These are phyloP conservation scores for Callospermophilus lateralis DNA, from an alignment of 2,113 vertebrate species.

Conservation along the genomic window DNA sequence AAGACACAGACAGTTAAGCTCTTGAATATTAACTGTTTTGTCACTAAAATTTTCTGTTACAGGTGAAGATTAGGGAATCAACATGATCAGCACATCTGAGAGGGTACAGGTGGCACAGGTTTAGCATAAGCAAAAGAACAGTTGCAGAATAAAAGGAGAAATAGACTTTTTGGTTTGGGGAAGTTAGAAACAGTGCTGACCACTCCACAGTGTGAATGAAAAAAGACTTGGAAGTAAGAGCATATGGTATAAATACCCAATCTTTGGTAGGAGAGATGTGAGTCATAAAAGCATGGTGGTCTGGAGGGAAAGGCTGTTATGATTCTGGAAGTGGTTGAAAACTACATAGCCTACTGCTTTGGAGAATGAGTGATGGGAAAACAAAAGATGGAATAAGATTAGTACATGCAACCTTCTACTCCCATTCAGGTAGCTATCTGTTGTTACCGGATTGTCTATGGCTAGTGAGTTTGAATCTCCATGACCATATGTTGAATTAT, in stretches of 20 bases:
- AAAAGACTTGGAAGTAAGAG: not conserved
- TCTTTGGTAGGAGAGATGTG: not conserved
- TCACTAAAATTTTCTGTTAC: not conserved
- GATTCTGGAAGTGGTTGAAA: not conserved
- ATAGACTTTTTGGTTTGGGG: not conserved
- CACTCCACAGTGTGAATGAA: not conserved
- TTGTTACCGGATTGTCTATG: not conserved
- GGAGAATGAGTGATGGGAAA: not conserved
- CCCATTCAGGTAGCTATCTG: not conserved
- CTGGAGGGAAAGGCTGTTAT: not conserved
- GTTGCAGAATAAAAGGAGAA: conserved; percentile 10
- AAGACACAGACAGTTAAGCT: not conserved
- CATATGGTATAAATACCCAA: not conserved
- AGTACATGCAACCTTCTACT: not conserved
- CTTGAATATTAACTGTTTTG: not conserved
- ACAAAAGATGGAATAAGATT: not conserved
- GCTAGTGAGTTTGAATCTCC: not conserved
- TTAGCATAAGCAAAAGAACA: not conserved
- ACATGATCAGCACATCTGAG: not conserved
- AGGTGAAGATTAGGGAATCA: not conserved
- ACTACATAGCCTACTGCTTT: not conserved
- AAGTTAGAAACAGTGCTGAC: not conserved
- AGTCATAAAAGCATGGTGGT: not conserved
- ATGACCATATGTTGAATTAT: not conserved
- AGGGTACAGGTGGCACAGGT: not conserved